Base-by-base conservation (phyloP, 2,888 invertebrate species). In the Sarcophaga variegata region DNA sequence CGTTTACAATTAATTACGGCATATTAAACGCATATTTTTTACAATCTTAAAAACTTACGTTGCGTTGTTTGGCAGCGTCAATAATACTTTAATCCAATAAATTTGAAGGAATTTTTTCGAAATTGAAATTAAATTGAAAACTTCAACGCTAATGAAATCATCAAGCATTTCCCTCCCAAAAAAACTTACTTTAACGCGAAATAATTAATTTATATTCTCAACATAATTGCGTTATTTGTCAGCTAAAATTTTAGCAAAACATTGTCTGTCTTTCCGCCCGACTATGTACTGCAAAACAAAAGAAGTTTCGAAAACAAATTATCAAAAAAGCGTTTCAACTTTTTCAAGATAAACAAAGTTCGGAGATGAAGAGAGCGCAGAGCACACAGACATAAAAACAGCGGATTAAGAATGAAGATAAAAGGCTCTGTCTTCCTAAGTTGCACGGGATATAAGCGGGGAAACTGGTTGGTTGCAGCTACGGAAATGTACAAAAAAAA, bases 161-260 rank as follows among this genome's bases (percentile, higher is more conserved):
- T 37, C 2, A 37, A 10, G 10, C 37, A 37, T 37, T 37, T 2
- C 2, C 37, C 37, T 8, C 54, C 17, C 54, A 54, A 17, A 14
- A 54, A 54, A 54, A 54, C 17, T 54, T 54, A 12, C 17, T 54
- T 17, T 54, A 54, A 54, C 4, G 17, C 22, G 8, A 10, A 37
- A 78, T 72, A 67, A 81, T 75, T 77, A 83, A 72, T 77, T 78
- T 83, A 62, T 83, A 62, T 67, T 67, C 72, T 22, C 49, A n/a
- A 49, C 72, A 78, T 54, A 77, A 72, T 60, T 78, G 37, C 37
- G 12, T 67, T 72, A 71, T 78, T 83, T 83, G 62, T 78, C 78
- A 72, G 54, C 54, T 67, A 62, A 54, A 54, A 54, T 60, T 83
- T 72, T 72, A n/a, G 62, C 72, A 74, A 71, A 72, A 83, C 78